Percentiles rank a stretch among this genome's conserved stretches.
Evolutionary conservation across 2,797 vertebrate genomes (phyloP).

Genomic region (Crenuchus spilurus): DNA sequence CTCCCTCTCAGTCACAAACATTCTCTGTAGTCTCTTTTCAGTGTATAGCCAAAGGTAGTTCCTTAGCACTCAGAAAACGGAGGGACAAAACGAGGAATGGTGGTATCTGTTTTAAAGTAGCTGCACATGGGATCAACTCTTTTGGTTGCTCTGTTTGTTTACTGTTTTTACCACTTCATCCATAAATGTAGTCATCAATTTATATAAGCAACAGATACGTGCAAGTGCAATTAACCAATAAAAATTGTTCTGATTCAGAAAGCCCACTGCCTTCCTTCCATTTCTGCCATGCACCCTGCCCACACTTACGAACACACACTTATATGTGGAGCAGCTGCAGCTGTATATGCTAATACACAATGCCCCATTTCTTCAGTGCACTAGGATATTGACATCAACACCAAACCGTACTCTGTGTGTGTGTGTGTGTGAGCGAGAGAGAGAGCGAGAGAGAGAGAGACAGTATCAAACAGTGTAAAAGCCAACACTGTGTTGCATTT

Average conservation of each 20-base stretch:
- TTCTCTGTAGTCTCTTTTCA: too few relatives aligned
- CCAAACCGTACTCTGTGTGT: neutral
- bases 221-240: neutral
- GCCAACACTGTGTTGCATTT: neutral
- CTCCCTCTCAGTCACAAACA: too few relatives aligned
- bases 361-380: neutral
- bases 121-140: slow-evolving; percentile 68
- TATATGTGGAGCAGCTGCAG: slow-evolving; percentile 12
- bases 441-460: neutral
- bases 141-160: too few relatives aligned
- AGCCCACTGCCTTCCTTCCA: slow-evolving; percentile 57
- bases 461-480: neutral
- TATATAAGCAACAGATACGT: neutral
- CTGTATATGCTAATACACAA: slow-evolving; percentile 3
- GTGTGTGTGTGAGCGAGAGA: neutral
- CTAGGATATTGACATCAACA: neutral
- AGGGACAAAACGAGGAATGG: slow-evolving; percentile 46
- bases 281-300: slow-evolving; percentile 57
- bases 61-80: slow-evolving; percentile 67
- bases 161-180: too few relatives aligned
- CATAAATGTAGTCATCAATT: neutral
- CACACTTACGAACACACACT: slow-evolving; percentile 53
- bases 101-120: slow-evolving; percentile 70
- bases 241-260: slow-evolving; percentile 43
- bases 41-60: too few relatives aligned